Conservation (phyloP, 2,888 invertebrate genomes). For the Pyrochroa serraticornis region DNA sequence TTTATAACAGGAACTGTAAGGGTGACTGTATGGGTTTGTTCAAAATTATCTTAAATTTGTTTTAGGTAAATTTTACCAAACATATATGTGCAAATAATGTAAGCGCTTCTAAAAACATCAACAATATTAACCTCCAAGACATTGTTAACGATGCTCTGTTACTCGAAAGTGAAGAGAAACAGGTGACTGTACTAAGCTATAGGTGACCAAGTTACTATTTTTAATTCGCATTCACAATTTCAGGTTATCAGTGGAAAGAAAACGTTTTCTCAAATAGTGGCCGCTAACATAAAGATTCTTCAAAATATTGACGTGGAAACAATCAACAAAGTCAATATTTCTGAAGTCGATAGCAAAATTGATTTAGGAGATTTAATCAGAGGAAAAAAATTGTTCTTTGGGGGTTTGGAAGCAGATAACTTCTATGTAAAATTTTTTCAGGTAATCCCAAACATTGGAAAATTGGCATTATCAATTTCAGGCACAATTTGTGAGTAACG, state of each 20-base stretch:
- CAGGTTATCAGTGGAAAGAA: conserved; percentile 48
- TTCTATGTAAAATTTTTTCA: conserved; percentile 38
- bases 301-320: conserved; percentile 37
- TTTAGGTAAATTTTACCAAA: conserved; percentile 43
- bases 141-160: conserved; percentile 50
- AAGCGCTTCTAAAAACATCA: conserved; percentile 39
- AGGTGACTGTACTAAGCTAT: conserved; percentile 41
- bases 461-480: conserved; percentile 10
- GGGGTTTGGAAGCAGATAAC: conserved; percentile 46
- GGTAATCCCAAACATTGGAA: not conserved
- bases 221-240: too few species aligned
- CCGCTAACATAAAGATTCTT: conserved; percentile 23
- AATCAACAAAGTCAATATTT: conserved; percentile 43
- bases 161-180: conserved; percentile 39
- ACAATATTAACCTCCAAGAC: conserved; percentile 45
- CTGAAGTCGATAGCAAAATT: conserved; percentile 40
- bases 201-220: conserved; percentile 3
- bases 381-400: conserved; percentile 49
- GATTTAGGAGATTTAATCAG: conserved; percentile 42
- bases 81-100: conserved; percentile 42
- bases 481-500: conserved; percentile 33
- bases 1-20: conserved; percentile 30
- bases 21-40: not conserved
- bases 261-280: conserved; percentile 38
- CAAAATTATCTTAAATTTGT: not conserved